These are phyloP conservation scores for Athene noctua DNA, from an alignment of 2,113 vertebrate genomes.

Conservation along the genomic window DNA sequence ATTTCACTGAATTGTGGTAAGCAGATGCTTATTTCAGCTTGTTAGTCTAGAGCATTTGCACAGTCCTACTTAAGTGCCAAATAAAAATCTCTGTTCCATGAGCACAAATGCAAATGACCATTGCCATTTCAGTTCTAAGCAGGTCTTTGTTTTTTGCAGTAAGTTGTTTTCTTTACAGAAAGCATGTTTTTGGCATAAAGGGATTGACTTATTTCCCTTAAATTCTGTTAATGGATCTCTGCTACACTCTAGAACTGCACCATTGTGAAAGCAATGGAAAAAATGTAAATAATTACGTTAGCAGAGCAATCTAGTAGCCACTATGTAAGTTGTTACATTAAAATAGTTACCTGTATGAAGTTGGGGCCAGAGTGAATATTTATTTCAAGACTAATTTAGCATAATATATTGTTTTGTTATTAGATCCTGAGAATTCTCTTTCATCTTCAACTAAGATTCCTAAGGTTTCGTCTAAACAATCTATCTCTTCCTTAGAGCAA, in stretches of 20 bases:
- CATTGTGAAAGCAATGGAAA: background rate
- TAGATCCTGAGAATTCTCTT: background rate
- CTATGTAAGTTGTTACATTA: background rate
- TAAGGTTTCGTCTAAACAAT: background rate
- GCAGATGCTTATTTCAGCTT: background rate
- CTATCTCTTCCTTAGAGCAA: background rate
- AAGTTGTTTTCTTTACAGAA: background rate
- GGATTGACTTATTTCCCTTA: background rate
- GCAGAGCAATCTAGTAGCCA: background rate
- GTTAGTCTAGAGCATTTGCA: background rate
- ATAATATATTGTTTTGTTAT: background rate
- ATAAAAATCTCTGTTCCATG: background rate
- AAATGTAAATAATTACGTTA: background rate
- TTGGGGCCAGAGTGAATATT: background rate
- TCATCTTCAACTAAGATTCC: background rate
- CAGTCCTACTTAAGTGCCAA: background rate
- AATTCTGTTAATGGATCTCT: background rate
- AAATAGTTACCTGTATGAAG: background rate
- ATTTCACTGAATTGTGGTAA: background rate
- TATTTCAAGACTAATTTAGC: background rate
- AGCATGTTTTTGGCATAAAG: background rate
- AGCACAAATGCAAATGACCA: background rate
- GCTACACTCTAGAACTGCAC: background rate
- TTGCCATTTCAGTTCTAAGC: background rate
- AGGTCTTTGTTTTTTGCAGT: background rate